Conservation (phyloP, 2,888 invertebrate species). For the Tupiocoris notatus region DNA sequence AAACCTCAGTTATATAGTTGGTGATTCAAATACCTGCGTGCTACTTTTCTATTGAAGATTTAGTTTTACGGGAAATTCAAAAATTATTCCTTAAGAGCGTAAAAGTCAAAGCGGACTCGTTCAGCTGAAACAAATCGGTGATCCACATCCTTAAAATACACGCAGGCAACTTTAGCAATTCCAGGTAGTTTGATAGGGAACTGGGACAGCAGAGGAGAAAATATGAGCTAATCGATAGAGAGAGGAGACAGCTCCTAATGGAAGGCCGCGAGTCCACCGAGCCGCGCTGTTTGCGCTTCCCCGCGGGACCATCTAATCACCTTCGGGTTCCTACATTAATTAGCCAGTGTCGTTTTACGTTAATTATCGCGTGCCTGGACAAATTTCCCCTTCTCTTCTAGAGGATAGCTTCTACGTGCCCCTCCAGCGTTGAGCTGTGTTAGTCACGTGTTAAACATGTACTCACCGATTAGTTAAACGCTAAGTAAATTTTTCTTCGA, state of each 20-base stretch:
- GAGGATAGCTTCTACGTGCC: too few species aligned
- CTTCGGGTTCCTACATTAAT: slow-evolving; percentile 32
- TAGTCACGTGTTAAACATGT: not conserved
- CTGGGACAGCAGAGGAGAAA: not conserved
- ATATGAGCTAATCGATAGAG: slow-evolving; percentile 13
- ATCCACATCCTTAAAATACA: too few species aligned
- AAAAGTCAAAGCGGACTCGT: too few species aligned
- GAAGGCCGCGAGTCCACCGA: slow-evolving; percentile 14
- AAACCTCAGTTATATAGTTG: too few species aligned
- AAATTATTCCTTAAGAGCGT: too few species aligned
- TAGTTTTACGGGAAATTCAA: too few species aligned
- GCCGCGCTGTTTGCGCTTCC: slow-evolving; percentile 22
- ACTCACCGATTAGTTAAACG: too few species aligned
- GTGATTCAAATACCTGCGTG: too few species aligned
- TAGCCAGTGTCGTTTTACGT: slow-evolving; percentile 28
- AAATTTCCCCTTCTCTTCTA: not conserved
- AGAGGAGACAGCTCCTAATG: not conserved
- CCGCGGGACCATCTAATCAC: slow-evolving; percentile 33
- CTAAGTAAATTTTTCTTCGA: too few species aligned
- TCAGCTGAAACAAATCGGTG: too few species aligned
- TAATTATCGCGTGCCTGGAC: slow-evolving; percentile 12
- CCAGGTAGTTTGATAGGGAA: not conserved
- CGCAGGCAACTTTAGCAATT: not conserved
- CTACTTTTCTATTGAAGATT: too few species aligned
- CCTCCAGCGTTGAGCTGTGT: not conserved